Percentiles rank a stretch among this genome's conserved stretches.
These are phyloP conservation scores for Siniperca scherzeri DNA, from an alignment of 2,797 vertebrate genomes.

Conservation along the genomic window DNA sequence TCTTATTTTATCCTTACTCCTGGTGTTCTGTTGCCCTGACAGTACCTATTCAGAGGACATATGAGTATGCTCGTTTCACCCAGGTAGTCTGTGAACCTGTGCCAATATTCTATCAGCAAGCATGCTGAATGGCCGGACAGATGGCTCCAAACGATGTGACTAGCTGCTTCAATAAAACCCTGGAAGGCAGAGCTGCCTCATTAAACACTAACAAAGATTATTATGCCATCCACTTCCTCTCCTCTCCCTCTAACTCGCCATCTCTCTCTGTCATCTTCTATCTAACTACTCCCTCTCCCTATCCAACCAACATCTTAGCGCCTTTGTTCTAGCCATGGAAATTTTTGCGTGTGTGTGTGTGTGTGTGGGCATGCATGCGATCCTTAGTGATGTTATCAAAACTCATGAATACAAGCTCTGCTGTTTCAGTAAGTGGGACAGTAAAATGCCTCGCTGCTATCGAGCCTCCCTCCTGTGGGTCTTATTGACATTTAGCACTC, in stretches of 20 bases:
- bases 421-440: slow-evolving; percentile 63
- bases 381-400: slow-evolving; percentile 60
- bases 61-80: slow-evolving; percentile 50
- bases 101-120: slow-evolving; percentile 67
- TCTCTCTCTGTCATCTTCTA: slow-evolving; percentile 55
- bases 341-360: slow-evolving; percentile 10
- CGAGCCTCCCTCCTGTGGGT: slow-evolving; percentile 63
- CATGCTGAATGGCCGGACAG: slow-evolving; percentile 64
- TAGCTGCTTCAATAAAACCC: slow-evolving; percentile 79
- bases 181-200: slow-evolving; percentile 79
- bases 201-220: slow-evolving; percentile 78
- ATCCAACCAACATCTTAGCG: slow-evolving; percentile 47
- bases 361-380: neutral
- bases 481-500: slow-evolving; percentile 75
- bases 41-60: slow-evolving; percentile 57
- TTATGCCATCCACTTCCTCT: slow-evolving; percentile 70
- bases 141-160: slow-evolving; percentile 80
- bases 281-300: slow-evolving; percentile 44
- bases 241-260: slow-evolving; percentile 43
- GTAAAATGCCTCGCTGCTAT: slow-evolving; percentile 53
- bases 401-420: slow-evolving; percentile 57
- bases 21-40: slow-evolving; percentile 50
- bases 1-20: slow-evolving; percentile 40
- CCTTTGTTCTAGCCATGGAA: slow-evolving; percentile 65
- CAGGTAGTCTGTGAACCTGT: slow-evolving; percentile 65